Evolutionary conservation across 1,140 invertebrate genomes (phyloP), one percentile per base, ranked within the genome.

Genomic region (Leptopilina boulardi): DNA sequence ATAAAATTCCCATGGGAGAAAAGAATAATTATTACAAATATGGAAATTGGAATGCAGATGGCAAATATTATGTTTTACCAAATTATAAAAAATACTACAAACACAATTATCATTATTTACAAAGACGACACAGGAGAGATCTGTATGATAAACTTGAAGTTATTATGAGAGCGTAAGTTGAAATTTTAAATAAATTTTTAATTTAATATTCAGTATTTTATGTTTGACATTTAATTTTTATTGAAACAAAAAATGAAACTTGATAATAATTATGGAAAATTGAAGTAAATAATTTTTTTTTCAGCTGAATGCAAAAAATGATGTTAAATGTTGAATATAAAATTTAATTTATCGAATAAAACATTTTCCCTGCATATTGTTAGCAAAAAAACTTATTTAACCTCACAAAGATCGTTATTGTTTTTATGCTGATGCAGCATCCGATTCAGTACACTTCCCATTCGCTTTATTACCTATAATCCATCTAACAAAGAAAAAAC

Each of bases 161-260:
- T 54, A 92, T 95, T 81, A 93, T 96, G 87, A 92, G 94, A 82
- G 94, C 94, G 95, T 96, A 87, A 92, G 93, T 93, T 66, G 8
- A 10, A 66, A 30, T 5, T n/a, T n/a, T 34, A 5, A 59, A 9
- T 66, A 21, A 2, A 23, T 2, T n/a, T 41, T 72, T 38, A 15
- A 41, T 74, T 74, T 78, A 21, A 74, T 80, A n/a, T 80, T 38
- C 74, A 77, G 76, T 76, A 70, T 34, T 70, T 2, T 11, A 30
- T 30, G 26, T 5, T 30, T 30, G 2, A 30, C 5, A 30, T 30
- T 30, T 5, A 30, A 30, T 30, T 30, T 30, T 30, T 38, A 6
- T 38, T 4, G 34, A 38, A 38, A 38, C 34, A 38, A 38, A 38
- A 6, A 38, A 54, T 54, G n/a, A n/a, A n/a, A n/a, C n/a, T n/a